Conservation (phyloP, 2,113 vertebrate genomes). For the Limanda limanda region DNA sequence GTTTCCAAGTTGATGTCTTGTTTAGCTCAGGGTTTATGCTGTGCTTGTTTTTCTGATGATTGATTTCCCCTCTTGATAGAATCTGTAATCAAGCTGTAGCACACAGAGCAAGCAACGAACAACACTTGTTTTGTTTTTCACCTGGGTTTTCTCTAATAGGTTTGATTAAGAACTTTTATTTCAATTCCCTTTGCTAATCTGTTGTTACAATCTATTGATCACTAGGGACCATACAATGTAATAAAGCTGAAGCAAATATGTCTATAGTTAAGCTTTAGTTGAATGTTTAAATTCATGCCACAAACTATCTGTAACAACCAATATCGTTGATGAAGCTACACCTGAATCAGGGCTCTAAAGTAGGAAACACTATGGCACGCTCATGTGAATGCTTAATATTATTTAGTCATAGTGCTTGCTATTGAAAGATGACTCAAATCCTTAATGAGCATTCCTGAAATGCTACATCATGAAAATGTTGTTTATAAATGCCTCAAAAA, state of each 20-base stretch:
- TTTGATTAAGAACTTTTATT: background rate
- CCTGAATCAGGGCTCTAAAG: too few species aligned
- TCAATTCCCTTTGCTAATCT: background rate
- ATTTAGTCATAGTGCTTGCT: background rate
- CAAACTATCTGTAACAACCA: background rate
- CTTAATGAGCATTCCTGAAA: background rate
- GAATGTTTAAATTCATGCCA: background rate
- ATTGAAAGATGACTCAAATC: background rate
- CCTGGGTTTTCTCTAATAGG: background rate
- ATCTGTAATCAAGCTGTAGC: slow-evolving; percentile 31
- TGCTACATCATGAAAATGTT: background rate
- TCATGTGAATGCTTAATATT: background rate
- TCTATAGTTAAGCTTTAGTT: background rate
- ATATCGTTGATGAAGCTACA: too few species aligned
- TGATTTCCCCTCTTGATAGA: slow-evolving; percentile 41
- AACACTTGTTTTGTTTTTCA: background rate
- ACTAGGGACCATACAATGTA: background rate
- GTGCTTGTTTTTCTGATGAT: slow-evolving; percentile 29
- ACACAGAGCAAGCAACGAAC: slow-evolving; percentile 20
- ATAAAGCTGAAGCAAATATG: background rate
- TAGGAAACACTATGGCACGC: background rate
- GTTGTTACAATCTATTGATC: background rate
- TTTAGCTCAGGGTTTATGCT: slow-evolving; percentile 13
- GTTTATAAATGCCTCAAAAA: background rate
- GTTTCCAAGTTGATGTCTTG: slow-evolving; percentile 21